Base-by-base conservation (phyloP, 2,888 invertebrate genomes). In the Dexiosoma caninum region DNA sequence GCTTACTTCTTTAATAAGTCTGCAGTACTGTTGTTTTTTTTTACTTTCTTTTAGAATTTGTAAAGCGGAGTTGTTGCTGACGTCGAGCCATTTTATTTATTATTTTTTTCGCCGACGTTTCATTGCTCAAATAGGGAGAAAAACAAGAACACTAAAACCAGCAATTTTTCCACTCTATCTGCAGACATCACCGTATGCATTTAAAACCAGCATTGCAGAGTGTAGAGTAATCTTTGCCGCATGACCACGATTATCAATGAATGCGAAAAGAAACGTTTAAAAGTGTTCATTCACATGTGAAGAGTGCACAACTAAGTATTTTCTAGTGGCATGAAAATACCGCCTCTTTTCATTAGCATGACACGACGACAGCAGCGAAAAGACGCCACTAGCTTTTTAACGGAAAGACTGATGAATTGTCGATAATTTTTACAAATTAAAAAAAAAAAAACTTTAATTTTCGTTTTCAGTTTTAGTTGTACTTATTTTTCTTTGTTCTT, bases 221-320 rank as follows among this genome's bases (percentile, higher is more conserved):
- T 67, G 53, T 53, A 67, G 19, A n/a, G 67, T 12, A 62, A 64
- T 55, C 16, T 27, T 19, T 55, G 5, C n/a, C 12, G 19, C 55
- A 74, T 57, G 74, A 57, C 55, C 66, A 57, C 64, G 64, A 74
- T 55, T 74, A 46, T 64, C 64, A 46, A 55, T 40, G 55, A 57
- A 46, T 62, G 42, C 30, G 12, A 32, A 46, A 66, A 46, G 14
- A 64, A 55, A 55, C n/a, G 42, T 53, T 53, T 40, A 5, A 46
- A 64, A 14, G 16, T 27, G 21, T 59, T 23, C 16, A 32, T 30
- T 30, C 51, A 49, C 42, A 64, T 44, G 35, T 42, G 42, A 67
- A 51, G 3, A 60, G 21, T 40, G 19, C 35, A 14, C 23, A 60
- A 21, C 19, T 12, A 59, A 21, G 30, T 16, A 46, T 75, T 42